phyloP scores from a whole-genome alignment of 2,888 invertebrate species.

The Trimorus sp. region DNA sequence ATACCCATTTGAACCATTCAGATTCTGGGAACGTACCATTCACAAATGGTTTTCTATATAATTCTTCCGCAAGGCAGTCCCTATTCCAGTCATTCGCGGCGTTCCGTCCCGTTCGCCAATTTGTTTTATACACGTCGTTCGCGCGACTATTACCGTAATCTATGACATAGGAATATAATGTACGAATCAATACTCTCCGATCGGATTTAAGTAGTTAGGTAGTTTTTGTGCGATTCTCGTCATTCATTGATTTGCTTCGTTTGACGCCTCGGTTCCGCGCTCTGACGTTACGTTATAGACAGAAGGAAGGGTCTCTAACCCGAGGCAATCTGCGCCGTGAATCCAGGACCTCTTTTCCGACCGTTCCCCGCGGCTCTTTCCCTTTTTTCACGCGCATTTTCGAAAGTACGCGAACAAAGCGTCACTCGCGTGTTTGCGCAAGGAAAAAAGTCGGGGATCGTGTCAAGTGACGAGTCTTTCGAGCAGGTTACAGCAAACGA shows the following conservation, averaged over 20 bases:
- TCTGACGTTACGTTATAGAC: conserved; percentile 43
- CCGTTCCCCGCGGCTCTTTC: neutral
- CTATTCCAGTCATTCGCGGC: too few species aligned
- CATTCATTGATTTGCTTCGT: conserved; percentile 47
- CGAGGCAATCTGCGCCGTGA: conserved; percentile 51
- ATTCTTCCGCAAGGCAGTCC: too few species aligned
- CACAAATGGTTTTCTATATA: too few species aligned
- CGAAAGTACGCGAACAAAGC: conserved; percentile 23
- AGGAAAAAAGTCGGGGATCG: too few species aligned
- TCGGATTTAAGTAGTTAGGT: conserved; percentile 58
- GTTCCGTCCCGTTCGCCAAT: neutral
- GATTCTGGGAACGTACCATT: too few species aligned
- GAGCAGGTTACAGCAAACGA: too few species aligned
- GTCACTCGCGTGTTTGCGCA: neutral
- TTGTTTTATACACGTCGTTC: conserved; percentile 16
- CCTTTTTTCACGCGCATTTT: conserved; percentile 11
- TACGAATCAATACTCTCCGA: conserved; percentile 54
- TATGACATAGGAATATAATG: conserved; percentile 60
- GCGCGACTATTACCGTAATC: conserved; percentile 37
- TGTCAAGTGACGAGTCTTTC: too few species aligned
- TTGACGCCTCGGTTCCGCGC: conserved; percentile 39
- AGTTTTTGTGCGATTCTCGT: conserved; percentile 65
- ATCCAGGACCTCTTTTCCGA: conserved; percentile 23
- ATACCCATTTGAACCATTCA: too few species aligned
- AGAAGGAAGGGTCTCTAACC: conserved; percentile 51